A percentile compares a stretch with the other conserved stretches of the same genome.
Conservation (phyloP, 2,797 vertebrate genomes). For the Molossus alvarezi region DNA sequence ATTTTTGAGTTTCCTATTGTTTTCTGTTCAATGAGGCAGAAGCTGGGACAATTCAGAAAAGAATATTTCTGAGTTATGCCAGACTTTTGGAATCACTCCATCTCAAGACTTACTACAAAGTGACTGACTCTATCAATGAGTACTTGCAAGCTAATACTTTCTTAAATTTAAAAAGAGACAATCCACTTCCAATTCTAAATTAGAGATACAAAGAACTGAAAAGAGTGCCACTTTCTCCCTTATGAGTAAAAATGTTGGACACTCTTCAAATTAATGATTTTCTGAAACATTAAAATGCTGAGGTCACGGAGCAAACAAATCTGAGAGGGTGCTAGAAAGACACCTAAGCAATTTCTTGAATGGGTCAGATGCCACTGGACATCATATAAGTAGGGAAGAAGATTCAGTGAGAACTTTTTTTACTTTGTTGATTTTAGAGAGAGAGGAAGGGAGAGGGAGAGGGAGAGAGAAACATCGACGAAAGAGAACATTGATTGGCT, state of each 20-base stretch:
- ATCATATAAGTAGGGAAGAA: neutral
- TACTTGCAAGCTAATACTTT: neutral
- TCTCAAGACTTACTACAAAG: neutral
- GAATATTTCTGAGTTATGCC: neutral
- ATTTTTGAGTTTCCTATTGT: neutral
- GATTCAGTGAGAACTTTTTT: neutral
- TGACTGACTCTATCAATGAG: neutral
- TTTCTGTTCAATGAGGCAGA: neutral
- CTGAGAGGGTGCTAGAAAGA: neutral
- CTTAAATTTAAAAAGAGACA: constrained; percentile 35
- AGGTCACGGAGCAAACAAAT: neutral
- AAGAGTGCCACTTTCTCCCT: neutral
- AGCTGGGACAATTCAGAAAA: neutral
- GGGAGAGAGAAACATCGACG: too few species aligned
- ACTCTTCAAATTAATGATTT: constrained; percentile 20
- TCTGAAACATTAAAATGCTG: neutral
- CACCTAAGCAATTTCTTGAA: neutral
- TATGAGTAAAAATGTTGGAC: neutral
- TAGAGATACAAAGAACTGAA: neutral
- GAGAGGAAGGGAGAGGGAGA: too few species aligned
- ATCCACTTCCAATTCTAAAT: neutral
- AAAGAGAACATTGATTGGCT: too few species aligned
- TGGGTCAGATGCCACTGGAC: neutral
- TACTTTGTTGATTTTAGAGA: too few species aligned
- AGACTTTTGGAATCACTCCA: constrained; percentile 2